Evolutionary conservation across 2,113 vertebrate genomes (phyloP).

Genomic region (Silurus glanis): DNA sequence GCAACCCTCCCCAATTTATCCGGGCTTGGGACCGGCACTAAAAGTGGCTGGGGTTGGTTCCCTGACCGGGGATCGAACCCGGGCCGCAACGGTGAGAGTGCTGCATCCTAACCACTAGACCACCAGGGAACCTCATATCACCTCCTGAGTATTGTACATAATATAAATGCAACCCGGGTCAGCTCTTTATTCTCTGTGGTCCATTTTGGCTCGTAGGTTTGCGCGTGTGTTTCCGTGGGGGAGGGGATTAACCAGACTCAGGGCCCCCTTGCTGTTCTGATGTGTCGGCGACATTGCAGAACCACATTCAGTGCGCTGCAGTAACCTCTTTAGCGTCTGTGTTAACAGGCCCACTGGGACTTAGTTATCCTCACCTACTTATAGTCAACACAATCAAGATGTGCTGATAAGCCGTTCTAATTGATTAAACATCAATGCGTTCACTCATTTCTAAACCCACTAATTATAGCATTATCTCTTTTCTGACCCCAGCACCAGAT

Average conservation of each 20-base stretch:
- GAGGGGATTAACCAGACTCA: conserved; percentile 29
- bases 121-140: too few species aligned
- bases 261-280: conserved; percentile 4
- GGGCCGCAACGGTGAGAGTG: too few species aligned
- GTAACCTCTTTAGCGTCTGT: conserved; percentile 4
- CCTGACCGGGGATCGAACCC: too few species aligned
- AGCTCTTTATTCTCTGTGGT: neutral
- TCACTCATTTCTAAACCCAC: conserved; percentile 48
- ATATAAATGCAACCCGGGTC: neutral
- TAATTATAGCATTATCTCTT: conserved; percentile 48
- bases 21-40: too few species aligned
- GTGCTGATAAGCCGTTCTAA: conserved; percentile 56
- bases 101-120: too few species aligned
- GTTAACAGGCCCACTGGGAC: conserved; percentile 49
- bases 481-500: conserved; percentile 39
- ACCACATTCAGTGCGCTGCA: conserved; percentile 16
- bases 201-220: neutral
- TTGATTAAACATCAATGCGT: conserved; percentile 55
- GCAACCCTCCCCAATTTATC: too few species aligned
- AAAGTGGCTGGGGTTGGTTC: too few species aligned
- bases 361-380: conserved; percentile 42
- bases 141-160: neutral
- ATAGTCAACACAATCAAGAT: conserved; percentile 52
- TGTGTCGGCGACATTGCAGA: neutral
- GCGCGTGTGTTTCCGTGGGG: neutral